phyloP scores from a whole-genome alignment of 2,113 vertebrate genomes.

The Sinosuthora webbiana region DNA sequence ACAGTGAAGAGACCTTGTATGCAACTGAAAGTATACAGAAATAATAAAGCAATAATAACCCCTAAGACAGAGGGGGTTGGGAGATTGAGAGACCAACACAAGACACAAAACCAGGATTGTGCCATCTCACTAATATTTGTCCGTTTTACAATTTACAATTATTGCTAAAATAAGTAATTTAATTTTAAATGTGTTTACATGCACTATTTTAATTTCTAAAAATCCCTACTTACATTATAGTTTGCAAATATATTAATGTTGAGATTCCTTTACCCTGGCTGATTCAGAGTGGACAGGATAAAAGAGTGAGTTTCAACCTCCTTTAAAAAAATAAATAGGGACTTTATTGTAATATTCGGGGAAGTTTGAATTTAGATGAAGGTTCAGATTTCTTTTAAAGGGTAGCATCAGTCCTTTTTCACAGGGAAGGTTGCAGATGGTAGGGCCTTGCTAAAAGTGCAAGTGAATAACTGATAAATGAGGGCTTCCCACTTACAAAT shows the following conservation, averaged over 20 bases:
- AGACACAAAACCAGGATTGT: not conserved
- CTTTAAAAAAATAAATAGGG: not conserved
- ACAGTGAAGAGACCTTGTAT: not conserved
- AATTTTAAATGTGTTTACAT: not conserved
- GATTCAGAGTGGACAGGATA: not conserved
- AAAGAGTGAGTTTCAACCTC: not conserved
- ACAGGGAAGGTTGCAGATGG: constrained; percentile 14
- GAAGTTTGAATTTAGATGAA: not conserved
- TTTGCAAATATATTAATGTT: not conserved
- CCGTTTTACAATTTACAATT: not conserved
- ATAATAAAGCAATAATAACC: not conserved
- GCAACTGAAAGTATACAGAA: not conserved
- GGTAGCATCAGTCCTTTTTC: not conserved
- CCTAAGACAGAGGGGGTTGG: not conserved
- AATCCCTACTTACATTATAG: not conserved
- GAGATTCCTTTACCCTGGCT: not conserved
- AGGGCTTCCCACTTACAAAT: constrained; percentile 46
- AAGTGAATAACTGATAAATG: constrained; percentile 50
- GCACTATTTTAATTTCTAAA: not conserved
- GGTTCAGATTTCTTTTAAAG: not conserved
- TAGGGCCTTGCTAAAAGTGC: constrained; percentile 15
- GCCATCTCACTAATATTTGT: not conserved
- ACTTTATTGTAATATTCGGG: not conserved
- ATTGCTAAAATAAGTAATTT: not conserved
- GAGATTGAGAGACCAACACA: too few species aligned